Percentiles rank a stretch among this genome's conserved stretches.
phyloP scores from a whole-genome alignment of 2,888 invertebrate genomes.

The Carterocephalus palaemon region DNA sequence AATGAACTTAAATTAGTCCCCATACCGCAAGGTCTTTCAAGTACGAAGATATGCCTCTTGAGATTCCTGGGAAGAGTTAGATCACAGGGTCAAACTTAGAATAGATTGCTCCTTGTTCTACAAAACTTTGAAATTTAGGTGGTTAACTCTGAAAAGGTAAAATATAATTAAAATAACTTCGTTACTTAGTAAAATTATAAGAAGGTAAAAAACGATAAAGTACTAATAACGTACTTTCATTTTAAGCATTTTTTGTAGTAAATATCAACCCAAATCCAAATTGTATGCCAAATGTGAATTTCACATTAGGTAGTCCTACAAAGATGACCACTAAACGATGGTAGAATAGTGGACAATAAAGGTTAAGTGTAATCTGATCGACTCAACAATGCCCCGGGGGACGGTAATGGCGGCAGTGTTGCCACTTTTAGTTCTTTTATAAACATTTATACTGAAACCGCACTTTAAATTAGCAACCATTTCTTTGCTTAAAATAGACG shows the following conservation, averaged over 20 bases:
- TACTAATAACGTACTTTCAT: no score
- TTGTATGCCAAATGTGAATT: background rate
- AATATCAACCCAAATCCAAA: no score
- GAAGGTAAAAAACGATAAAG: no score
- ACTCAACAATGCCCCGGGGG: slow-evolving; percentile 56
- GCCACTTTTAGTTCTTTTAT: slow-evolving; percentile 36
- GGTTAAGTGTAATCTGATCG: slow-evolving; percentile 63
- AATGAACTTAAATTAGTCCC: slow-evolving; percentile 29
- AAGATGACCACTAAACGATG: slow-evolving; percentile 34
- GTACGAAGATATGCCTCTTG: slow-evolving; percentile 19
- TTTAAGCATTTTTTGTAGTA: no score
- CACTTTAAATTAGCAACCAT: slow-evolving; percentile 32
- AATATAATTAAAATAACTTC: no score
- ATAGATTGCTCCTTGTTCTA: slow-evolving; percentile 15
- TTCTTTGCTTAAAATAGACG: slow-evolving; percentile 10
- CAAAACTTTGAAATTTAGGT: slow-evolving; percentile 14
- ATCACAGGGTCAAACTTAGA: slow-evolving; percentile 17
- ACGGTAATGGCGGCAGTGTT: slow-evolving; percentile 35
- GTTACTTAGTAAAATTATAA: no score
- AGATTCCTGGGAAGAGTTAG: slow-evolving; percentile 16
- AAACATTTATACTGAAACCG: slow-evolving; percentile 28
- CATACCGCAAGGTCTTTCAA: slow-evolving; percentile 29
- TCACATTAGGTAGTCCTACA: slow-evolving; percentile 1
- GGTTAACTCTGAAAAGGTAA: background rate
- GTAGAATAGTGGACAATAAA: slow-evolving; percentile 51